Percentiles rank a stretch among this genome's conserved stretches.
Conservation (phyloP, 35 echinoderm and acorn worm species). For the Apostichopus parvimensis region DNA sequence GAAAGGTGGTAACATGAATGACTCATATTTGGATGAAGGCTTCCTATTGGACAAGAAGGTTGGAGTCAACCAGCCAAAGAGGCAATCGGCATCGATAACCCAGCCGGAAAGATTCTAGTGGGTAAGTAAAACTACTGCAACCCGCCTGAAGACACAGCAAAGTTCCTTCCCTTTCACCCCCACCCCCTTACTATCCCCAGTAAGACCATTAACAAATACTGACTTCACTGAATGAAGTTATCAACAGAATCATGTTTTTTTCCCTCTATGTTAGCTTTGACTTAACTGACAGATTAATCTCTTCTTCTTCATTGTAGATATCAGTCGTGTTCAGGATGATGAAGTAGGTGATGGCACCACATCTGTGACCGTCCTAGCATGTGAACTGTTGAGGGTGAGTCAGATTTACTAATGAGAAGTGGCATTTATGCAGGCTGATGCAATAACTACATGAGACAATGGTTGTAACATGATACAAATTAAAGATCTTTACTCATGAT, state of each 20-base stretch:
- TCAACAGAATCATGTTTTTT: neutral
- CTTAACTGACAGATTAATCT: neutral
- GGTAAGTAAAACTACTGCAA: constrained; percentile 57
- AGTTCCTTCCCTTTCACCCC: too few species aligned
- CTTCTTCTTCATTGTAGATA: constrained; percentile 53
- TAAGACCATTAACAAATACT: neutral
- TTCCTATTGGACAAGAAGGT: too few species aligned
- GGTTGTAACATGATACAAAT: too few species aligned
- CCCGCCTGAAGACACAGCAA: too few species aligned
- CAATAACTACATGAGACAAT: too few species aligned
- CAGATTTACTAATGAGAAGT: neutral
- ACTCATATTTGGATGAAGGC: too few species aligned
- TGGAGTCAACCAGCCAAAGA: too few species aligned
- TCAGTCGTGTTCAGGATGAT: constrained; percentile 98
- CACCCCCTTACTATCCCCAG: neutral
- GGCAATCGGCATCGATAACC: constrained; percentile 92
- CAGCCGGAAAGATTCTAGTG: constrained; percentile 90
- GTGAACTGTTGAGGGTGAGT: constrained; percentile 93
- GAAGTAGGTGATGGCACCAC: constrained; percentile 99
- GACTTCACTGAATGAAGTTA: neutral
- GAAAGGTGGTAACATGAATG: too few species aligned
- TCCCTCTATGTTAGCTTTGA: neutral
- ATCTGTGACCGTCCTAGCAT: constrained; percentile 91
- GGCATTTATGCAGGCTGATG: too few species aligned
- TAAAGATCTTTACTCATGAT: too few species aligned